Evolutionary conservation across 2,113 vertebrate species (phyloP).

Genomic region (Sula dactylatra): DNA sequence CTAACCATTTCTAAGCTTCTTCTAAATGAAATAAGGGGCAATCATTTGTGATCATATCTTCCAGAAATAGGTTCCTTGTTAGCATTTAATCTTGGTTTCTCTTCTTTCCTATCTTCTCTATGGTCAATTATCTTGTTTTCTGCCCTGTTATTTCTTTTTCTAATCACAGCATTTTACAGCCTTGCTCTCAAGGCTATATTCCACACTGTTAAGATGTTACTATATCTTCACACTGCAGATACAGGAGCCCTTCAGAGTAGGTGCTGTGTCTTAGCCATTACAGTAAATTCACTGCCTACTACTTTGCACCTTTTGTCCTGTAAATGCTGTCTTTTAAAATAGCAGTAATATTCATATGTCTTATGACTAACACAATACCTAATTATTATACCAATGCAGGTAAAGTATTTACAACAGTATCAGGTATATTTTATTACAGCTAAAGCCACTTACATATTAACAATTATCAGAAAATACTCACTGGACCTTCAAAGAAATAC

Average conservation of each 20-base stretch:
- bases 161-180: neutral
- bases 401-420: neutral
- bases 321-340: neutral
- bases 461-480: neutral
- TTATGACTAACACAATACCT: neutral
- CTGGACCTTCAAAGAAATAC: neutral
- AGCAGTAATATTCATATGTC: neutral
- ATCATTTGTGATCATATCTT: neutral
- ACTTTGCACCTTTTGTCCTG: neutral
- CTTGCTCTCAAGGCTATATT: neutral
- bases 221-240: neutral
- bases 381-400: neutral
- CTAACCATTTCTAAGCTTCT: neutral
- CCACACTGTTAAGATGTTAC: neutral
- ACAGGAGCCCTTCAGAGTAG: neutral
- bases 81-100: neutral
- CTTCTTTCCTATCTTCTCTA: neutral
- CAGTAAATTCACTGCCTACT: neutral
- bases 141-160: neutral
- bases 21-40: neutral
- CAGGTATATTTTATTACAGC: neutral
- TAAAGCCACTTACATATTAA: neutral
- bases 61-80: neutral
- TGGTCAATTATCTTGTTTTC: neutral
- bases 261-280: neutral